Evolutionary conservation across 2,888 invertebrate genomes (phyloP), one percentile per base, ranked within the genome.

Genomic region (Eilema sororculum): DNA sequence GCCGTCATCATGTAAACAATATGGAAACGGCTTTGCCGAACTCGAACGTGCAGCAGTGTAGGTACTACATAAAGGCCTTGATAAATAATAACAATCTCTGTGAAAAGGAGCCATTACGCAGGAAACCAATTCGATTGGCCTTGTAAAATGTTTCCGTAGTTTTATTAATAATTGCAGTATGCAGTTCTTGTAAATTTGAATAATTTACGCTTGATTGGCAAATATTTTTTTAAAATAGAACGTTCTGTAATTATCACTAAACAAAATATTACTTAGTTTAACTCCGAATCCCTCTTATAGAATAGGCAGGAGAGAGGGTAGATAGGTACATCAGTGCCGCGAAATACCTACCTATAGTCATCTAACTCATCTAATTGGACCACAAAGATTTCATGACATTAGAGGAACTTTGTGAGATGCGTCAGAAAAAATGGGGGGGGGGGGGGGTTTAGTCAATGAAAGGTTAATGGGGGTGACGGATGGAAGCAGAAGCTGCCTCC

Each of bases 91-190:
- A 62, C 33, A 65, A 65, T 58, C 37, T 33, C 33, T 12, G n/a
- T 57, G 24, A 46, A 28, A 24, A 58, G 9, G 8, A 52, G 28
- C 52, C 13, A 9, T 22, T 52, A 65, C 13, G 28, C 25, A 52
- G n/a, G 52, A 65, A 52, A 65, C 30, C 30, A 30, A 30, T 65
- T 64, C 13, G 30, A 30, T n/a, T 56, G 64, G 8, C 64, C 64
- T 65, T 56, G 30, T n/a, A 65, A 30, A 56, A 22, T 65, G 52
- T 52, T 65, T 65, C 64, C 64, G 52, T 16, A 46, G n/a, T n/a
- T n/a, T 4, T n/a, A 28, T 30, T 46, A 28, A 64, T 52, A 52
- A 20, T 64, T 64, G 28, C n/a, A 62, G 37, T 62, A 25, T 25
- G 41, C 41, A 41, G 25, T 62, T 62, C 24, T 5, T 25, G 41